Evolutionary conservation across 1,140 invertebrate species (phyloP).

Genomic region (Bombus superbus): DNA sequence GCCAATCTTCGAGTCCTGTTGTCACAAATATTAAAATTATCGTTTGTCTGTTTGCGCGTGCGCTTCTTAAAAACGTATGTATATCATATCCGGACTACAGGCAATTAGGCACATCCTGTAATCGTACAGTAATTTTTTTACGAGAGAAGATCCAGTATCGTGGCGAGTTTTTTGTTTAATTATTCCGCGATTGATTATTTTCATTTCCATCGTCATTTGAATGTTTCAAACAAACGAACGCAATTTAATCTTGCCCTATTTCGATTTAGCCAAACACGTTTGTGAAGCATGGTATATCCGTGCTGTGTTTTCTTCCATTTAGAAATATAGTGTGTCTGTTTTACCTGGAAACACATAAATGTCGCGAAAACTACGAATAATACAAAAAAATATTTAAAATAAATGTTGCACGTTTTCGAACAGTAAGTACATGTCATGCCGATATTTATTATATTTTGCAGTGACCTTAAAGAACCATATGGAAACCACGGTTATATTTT

Average conservation of each 20-base stretch:
- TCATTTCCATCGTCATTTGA: not conserved
- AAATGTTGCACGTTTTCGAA: too few relatives aligned
- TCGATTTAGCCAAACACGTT: not conserved
- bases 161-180: not conserved
- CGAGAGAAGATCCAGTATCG: not conserved
- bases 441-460: too few relatives aligned
- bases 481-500: too few relatives aligned
- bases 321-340: too few relatives aligned
- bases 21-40: not conserved
- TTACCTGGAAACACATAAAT: too few relatives aligned
- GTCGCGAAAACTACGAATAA: too few relatives aligned
- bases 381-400: too few relatives aligned
- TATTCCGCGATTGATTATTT: not conserved
- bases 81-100: not conserved
- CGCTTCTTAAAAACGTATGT: not conserved
- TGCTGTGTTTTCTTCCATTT: not conserved
- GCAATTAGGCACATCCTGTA: too few relatives aligned
- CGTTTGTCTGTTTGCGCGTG: not conserved
- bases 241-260: not conserved
- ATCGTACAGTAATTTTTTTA: not conserved
- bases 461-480: too few relatives aligned
- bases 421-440: too few relatives aligned
- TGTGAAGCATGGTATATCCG: not conserved
- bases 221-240: not conserved
- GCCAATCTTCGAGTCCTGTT: slow-evolving; percentile 96